A percentile compares a stretch with the other conserved stretches of the same genome.
phyloP scores from a whole-genome alignment of 2,797 vertebrate species.

The Chelmon rostratus region DNA sequence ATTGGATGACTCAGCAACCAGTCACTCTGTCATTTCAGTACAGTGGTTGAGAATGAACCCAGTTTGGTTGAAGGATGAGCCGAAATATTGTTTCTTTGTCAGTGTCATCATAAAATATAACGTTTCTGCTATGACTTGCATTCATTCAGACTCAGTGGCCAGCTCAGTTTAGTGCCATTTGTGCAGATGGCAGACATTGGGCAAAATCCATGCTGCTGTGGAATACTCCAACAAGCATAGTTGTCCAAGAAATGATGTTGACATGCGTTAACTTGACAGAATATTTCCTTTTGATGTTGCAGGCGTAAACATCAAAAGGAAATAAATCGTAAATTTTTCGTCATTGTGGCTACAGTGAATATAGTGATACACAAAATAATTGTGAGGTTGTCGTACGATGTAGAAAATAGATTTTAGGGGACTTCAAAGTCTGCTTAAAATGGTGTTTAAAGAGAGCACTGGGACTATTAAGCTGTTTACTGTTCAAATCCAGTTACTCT shows the following conservation, averaged over 20 bases:
- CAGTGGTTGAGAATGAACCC: neutral
- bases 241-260: neutral
- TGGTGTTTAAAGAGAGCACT: constrained; percentile 4
- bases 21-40: neutral
- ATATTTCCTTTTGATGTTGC: neutral
- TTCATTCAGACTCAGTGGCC: neutral
- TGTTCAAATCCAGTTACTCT: constrained; percentile 28
- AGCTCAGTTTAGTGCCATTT: neutral
- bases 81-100: neutral
- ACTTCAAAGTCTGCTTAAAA: neutral
- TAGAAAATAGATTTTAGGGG: neutral
- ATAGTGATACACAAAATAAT: neutral
- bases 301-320: too few species aligned
- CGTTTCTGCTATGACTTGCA: neutral
- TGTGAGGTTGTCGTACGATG: neutral
- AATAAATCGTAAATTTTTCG: too few species aligned
- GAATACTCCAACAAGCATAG: neutral
- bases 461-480: neutral
- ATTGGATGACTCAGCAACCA: neutral
- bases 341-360: neutral
- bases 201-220: neutral
- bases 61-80: neutral
- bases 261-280: neutral
- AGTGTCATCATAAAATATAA: neutral
- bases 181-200: neutral